Percentiles rank a stretch among this genome's conserved stretches.
These are phyloP conservation scores for Eurytoma californica DNA, from an alignment of 2,888 invertebrate genomes.

Conservation along the genomic window DNA sequence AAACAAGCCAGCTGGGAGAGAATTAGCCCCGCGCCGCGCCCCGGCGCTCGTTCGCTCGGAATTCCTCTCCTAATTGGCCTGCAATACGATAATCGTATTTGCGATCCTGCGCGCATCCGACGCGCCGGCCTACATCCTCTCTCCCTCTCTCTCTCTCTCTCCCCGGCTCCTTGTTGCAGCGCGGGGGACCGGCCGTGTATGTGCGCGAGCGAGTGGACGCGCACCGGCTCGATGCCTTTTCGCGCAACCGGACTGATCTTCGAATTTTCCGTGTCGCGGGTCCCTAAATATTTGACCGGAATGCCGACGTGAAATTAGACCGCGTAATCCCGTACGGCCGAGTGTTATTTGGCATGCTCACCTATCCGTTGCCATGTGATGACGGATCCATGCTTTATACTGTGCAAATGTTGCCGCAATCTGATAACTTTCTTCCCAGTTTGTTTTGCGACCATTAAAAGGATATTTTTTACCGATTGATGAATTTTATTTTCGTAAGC, in stretches of 20 bases:
- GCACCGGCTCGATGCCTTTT: neutral
- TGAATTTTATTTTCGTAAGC: too few relatives aligned
- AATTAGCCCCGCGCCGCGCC: neutral
- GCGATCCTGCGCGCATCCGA: constrained; percentile 13
- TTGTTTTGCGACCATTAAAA: too few relatives aligned
- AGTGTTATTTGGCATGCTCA: too few relatives aligned
- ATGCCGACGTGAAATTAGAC: too few relatives aligned
- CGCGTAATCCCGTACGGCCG: too few relatives aligned
- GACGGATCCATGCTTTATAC: too few relatives aligned
- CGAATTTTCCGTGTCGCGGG: neutral
- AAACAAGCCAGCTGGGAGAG: constrained; percentile 39
- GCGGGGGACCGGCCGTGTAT: constrained; percentile 5
- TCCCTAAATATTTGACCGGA: neutral
- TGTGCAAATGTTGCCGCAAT: too few relatives aligned
- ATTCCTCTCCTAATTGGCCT: constrained; percentile 60
- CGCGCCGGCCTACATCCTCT: neutral
- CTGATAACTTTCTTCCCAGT: too few relatives aligned
- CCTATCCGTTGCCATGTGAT: too few relatives aligned
- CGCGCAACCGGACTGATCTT: neutral
- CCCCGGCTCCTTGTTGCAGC: too few relatives aligned
- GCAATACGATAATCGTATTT: constrained; percentile 55
- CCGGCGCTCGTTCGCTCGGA: constrained; percentile 30
- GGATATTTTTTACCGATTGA: too few relatives aligned
- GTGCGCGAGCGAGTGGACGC: neutral
- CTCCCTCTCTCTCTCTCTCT: too few relatives aligned